These are phyloP conservation scores for Danio jaintianensis DNA, from an alignment of 2,797 vertebrate species.

Conservation along the genomic window DNA sequence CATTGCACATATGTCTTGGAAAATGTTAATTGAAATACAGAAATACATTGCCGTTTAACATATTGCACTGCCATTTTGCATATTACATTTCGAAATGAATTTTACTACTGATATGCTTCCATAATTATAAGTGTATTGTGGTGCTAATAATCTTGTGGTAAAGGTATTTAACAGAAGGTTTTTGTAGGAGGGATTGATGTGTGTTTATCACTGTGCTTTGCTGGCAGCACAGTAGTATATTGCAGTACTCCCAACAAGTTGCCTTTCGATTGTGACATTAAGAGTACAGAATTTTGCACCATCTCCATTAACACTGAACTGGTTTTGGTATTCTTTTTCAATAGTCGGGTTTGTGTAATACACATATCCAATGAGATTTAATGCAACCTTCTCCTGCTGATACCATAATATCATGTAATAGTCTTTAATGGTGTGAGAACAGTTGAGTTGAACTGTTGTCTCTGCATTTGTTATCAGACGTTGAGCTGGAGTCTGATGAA, in stretches of 20 bases:
- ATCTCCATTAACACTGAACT: constrained; percentile 36
- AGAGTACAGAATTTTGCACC: constrained; percentile 27
- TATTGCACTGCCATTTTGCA: too few relatives aligned
- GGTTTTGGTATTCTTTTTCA: not conserved
- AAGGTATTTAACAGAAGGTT: constrained; percentile 7
- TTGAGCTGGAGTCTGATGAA: constrained; percentile 46
- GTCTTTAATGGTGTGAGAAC: constrained; percentile 20
- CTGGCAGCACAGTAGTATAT: constrained; percentile 55
- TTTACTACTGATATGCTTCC: too few relatives aligned
- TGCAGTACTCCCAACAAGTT: constrained; percentile 25
- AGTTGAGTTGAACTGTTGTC: constrained; percentile 7
- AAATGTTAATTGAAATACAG: too few relatives aligned
- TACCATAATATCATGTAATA: constrained; percentile 42
- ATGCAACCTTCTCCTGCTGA: constrained; percentile 1
- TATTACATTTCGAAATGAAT: too few relatives aligned
- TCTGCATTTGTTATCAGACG: not conserved
- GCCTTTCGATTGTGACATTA: not conserved
- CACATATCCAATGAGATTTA: constrained; percentile 46
- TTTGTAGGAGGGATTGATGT: constrained; percentile 11
- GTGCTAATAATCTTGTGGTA: not conserved
- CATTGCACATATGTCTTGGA: too few relatives aligned
- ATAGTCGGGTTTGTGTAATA: not conserved
- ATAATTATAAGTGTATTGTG: too few relatives aligned
- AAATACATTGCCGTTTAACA: too few relatives aligned
- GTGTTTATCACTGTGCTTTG: constrained; percentile 39